Evolutionary conservation across 2,113 vertebrate species (phyloP).

Genomic region (Ictalurus furcatus): DNA sequence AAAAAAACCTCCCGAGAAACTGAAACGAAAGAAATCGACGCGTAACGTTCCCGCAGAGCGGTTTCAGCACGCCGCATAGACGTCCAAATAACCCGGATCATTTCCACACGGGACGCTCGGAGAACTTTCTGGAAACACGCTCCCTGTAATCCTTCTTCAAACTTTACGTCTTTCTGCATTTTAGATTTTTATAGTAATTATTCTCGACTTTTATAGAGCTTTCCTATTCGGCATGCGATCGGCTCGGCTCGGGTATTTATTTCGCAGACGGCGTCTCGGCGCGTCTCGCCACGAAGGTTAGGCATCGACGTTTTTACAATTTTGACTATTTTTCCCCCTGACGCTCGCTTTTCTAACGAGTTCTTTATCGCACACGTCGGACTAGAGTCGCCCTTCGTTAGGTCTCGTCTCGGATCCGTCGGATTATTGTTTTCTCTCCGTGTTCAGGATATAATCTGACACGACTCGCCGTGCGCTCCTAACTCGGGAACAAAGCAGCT

Average conservation of each 20-base stretch:
- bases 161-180: background rate
- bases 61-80: background rate
- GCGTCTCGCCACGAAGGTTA: background rate
- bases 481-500: background rate
- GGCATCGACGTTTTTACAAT: background rate
- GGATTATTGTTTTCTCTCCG: too few species aligned
- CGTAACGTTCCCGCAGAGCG: constrained; percentile 30
- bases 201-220: constrained; percentile 7
- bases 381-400: background rate
- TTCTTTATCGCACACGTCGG: background rate
- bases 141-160: background rate
- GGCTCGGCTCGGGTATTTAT: constrained; percentile 14
- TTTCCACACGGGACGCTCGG: background rate
- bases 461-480: background rate
- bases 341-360: background rate
- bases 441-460: background rate
- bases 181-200: background rate
- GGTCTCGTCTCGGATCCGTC: background rate
- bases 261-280: background rate
- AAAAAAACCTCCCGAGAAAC: background rate
- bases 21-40: background rate
- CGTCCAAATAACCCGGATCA: background rate
- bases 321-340: background rate
- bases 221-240: background rate
- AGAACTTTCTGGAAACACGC: background rate